Evolutionary conservation across 2,888 invertebrate species (phyloP).

Genomic region (Callimorpha dominula): DNA sequence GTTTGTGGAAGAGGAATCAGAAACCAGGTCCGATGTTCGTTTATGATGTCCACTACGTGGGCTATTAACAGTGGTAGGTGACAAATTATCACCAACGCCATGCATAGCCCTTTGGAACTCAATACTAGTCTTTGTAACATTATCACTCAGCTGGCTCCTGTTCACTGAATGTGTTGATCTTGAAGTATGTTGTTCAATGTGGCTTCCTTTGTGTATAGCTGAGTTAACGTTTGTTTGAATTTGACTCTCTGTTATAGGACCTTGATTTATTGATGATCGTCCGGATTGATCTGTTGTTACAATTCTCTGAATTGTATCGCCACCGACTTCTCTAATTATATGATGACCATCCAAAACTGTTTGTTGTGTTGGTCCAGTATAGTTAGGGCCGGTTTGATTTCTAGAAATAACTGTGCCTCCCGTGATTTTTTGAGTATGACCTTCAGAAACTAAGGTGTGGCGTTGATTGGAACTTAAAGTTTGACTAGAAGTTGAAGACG

Average conservation of each 20-base stretch:
- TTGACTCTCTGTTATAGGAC: conserved; percentile 44
- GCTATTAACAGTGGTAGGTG: conserved; percentile 61
- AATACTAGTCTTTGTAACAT: conserved; percentile 82
- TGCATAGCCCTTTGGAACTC: conserved; percentile 86
- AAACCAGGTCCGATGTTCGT: conserved; percentile 91
- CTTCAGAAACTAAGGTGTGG: conserved; percentile 41
- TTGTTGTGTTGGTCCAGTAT: conserved; percentile 60
- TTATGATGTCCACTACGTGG: conserved; percentile 88
- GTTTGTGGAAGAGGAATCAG: conserved; percentile 91
- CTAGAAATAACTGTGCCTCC: conserved; percentile 50
- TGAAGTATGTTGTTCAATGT: conserved; percentile 61
- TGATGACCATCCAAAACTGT: conserved; percentile 48
- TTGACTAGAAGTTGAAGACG: conserved; percentile 54
- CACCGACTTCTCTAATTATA: conserved; percentile 47
- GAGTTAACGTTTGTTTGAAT: conserved; percentile 52
- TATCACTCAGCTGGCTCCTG: conserved; percentile 79
- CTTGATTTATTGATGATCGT: conserved; percentile 45
- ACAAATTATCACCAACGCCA: conserved; percentile 69
- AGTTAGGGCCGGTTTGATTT: conserved; percentile 56
- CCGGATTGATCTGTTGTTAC: conserved; percentile 60
- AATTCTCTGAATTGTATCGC: conserved; percentile 62
- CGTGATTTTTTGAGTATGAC: conserved; percentile 52
- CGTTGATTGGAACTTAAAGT: conserved; percentile 52
- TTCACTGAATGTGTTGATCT: conserved; percentile 69
- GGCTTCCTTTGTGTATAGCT: conserved; percentile 57